Conservation (phyloP, 2,113 vertebrate species). For the Dicrurus megarhynchus region DNA sequence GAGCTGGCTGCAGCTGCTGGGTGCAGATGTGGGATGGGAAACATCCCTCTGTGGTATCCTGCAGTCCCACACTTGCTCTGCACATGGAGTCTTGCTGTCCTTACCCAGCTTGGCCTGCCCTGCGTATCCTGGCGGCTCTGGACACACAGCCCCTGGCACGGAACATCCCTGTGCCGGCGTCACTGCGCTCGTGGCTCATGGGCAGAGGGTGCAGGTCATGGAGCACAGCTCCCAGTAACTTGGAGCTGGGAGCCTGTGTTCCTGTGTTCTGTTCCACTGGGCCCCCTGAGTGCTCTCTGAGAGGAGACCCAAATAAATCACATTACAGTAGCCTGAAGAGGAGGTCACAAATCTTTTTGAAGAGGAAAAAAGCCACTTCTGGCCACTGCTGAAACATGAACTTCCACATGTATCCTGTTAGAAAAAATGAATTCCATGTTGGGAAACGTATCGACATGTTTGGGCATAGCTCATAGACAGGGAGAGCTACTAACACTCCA, state of each 20-base stretch:
- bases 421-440: constrained; percentile 63
- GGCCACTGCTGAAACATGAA: constrained; percentile 39
- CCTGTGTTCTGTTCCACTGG: not conserved
- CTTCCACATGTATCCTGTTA: constrained; percentile 65
- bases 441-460: constrained; percentile 27
- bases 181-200: rapidly evolving
- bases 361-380: constrained; percentile 50
- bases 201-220: not conserved
- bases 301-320: constrained; percentile 50
- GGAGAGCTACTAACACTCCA: constrained; percentile 26
- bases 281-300: not conserved
- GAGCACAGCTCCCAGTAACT: not conserved
- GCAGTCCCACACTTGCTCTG: not conserved
- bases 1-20: not conserved
- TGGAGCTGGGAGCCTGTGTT: not conserved
- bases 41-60: rapidly evolving
- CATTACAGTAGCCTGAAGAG: constrained; percentile 41
- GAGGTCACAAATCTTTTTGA: constrained; percentile 63
- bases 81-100: rapidly evolving
- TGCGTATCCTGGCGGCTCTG: rapidly evolving
- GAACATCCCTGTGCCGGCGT: rapidly evolving
- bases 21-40: not conserved
- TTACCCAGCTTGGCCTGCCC: not conserved
- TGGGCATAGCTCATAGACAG: constrained; percentile 27
- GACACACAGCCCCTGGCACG: rapidly evolving